These are phyloP conservation scores for Melopsittacus undulatus DNA, from an alignment of 2,797 vertebrate species.

Conservation along the genomic window DNA sequence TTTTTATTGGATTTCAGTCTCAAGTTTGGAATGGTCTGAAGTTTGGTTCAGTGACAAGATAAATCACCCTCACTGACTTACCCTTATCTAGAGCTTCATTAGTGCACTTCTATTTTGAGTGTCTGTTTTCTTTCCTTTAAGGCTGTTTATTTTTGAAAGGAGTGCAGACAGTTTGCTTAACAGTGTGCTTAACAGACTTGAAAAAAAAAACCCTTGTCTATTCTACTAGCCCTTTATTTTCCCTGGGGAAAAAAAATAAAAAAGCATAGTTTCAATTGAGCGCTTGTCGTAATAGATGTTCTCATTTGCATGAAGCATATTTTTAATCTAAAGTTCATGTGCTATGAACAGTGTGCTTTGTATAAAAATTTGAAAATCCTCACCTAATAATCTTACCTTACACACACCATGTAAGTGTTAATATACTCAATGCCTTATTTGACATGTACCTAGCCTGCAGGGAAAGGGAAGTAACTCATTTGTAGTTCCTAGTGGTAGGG, in stretches of 20 bases:
- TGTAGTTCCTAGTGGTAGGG: background rate
- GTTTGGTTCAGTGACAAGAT: background rate
- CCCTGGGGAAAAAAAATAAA: background rate
- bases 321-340: background rate
- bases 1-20: background rate
- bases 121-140: background rate
- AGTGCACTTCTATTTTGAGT: background rate
- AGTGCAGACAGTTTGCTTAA: background rate
- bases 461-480: background rate
- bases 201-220: background rate
- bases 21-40: background rate
- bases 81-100: slow-evolving; percentile 22
- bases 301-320: background rate
- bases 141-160: background rate
- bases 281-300: background rate
- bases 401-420: background rate
- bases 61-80: background rate
- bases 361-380: background rate
- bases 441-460: rapidly evolving
- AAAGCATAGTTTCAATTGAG: background rate
- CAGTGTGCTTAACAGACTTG: background rate
- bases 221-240: background rate
- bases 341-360: background rate
- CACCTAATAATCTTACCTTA: background rate
- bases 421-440: background rate